phyloP scores from a whole-genome alignment of 2,113 vertebrate species.

The Gulo gulo region DNA sequence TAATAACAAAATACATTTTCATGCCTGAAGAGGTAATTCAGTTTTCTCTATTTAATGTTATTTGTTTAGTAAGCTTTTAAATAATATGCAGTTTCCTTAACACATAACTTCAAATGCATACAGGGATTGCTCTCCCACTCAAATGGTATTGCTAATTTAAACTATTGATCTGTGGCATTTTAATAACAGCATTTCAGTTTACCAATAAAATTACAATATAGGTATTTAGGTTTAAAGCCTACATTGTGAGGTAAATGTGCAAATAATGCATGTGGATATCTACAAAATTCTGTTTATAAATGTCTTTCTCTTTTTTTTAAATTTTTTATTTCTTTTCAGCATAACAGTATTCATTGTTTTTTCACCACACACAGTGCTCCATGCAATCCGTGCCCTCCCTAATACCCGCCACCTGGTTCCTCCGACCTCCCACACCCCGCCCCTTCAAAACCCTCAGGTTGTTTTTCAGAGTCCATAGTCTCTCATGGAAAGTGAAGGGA shows the following conservation, averaged over 20 bases:
- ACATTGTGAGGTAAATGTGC: neutral
- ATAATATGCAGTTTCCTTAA: neutral
- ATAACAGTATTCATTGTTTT: no score
- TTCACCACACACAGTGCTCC: no score
- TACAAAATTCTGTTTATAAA: neutral
- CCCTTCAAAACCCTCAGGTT: no score
- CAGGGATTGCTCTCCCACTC: neutral
- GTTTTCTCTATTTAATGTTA: conserved; percentile 32
- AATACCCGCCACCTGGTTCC: no score
- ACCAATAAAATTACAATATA: conserved; percentile 24
- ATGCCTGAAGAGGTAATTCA: conserved; percentile 8
- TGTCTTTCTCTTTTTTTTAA: neutral
- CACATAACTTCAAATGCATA: neutral
- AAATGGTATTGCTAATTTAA: neutral
- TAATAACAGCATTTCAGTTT: neutral
- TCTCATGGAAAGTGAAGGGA: no score
- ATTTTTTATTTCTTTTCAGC: no score
- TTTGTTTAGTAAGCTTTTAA: conserved; percentile 52
- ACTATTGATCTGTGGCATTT: conserved; percentile 32
- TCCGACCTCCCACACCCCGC: no score
- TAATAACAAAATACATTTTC: conserved; percentile 39
- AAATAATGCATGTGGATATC: neutral
- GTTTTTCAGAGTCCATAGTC: no score
- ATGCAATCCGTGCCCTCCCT: no score
- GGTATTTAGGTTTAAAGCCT: neutral